phyloP scores from a whole-genome alignment of 2,113 vertebrate species.

The Neogobius melanostomus region DNA sequence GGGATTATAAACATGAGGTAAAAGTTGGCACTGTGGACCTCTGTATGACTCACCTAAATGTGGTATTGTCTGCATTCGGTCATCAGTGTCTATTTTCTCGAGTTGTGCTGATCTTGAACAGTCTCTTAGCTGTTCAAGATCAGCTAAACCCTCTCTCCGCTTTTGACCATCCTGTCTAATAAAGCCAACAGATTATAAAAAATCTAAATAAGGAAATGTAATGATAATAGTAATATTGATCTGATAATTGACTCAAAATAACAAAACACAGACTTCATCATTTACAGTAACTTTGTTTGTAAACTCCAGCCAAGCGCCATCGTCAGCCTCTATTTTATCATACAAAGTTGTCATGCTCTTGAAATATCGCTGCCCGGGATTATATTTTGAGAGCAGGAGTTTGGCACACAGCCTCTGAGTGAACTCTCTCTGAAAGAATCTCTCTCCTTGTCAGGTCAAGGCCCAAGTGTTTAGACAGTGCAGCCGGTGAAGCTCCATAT shows the following conservation, averaged over 20 bases:
- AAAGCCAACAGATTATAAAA: too few species aligned
- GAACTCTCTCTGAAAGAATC: conserved; percentile 67
- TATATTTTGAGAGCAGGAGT: conserved; percentile 33
- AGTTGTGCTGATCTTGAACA: neutral
- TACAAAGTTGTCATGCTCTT: conserved; percentile 18
- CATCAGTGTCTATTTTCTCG: neutral
- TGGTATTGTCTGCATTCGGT: neutral
- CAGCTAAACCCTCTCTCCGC: too few species aligned
- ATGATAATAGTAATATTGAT: too few species aligned
- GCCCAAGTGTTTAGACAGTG: conserved; percentile 75
- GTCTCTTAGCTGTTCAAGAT: too few species aligned
- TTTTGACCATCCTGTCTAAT: too few species aligned
- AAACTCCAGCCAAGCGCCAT: conserved; percentile 31
- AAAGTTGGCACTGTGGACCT: conserved; percentile 15
- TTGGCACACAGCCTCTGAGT: conserved; percentile 52
- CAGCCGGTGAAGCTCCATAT: conserved; percentile 71
- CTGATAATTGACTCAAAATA: neutral
- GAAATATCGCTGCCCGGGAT: conserved; percentile 43
- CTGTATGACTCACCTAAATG: conserved; percentile 29
- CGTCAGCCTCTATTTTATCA: conserved; percentile 24
- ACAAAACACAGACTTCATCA: neutral
- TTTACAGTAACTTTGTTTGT: neutral
- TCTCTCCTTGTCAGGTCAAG: conserved; percentile 71
- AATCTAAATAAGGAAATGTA: too few species aligned
- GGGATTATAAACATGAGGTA: conserved; percentile 22